phyloP scores from a whole-genome alignment of 1,140 invertebrate genomes.

The Diachasma alloeum region DNA sequence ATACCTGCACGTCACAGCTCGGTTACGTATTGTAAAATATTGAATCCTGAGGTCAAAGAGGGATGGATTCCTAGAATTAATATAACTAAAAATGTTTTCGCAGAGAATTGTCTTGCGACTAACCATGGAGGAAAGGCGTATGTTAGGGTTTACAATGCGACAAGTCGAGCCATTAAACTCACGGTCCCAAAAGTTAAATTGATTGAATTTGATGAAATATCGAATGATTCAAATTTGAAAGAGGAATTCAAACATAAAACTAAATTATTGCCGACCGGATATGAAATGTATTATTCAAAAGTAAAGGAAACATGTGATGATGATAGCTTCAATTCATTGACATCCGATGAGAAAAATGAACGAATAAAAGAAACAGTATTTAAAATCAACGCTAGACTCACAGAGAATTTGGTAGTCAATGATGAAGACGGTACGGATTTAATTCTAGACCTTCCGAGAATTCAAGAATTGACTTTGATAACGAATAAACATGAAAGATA shows the following conservation, averaged over 20 bases:
- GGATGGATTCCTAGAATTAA: not conserved
- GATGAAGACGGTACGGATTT: not conserved
- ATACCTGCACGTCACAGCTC: no score
- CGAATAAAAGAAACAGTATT: not conserved
- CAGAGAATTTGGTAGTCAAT: not conserved
- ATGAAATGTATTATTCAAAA: no score
- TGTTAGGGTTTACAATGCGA: not conserved
- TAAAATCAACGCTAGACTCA: not conserved
- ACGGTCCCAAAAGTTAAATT: not conserved
- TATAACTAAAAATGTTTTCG: not conserved
- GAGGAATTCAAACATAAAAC: not conserved
- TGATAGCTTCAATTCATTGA: not conserved
- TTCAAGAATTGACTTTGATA: not conserved
- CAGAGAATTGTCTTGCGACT: not conserved
- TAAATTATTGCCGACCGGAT: no score
- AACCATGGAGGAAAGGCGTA: not conserved
- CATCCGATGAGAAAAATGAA: not conserved
- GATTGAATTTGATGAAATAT: not conserved
- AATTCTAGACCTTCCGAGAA: not conserved
- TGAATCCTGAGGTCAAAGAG: not conserved
- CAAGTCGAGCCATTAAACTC: not conserved
- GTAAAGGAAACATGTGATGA: no score
- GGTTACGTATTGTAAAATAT: no score
- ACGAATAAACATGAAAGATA: not conserved
- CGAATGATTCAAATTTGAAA: not conserved